Base-by-base conservation (phyloP, 2,888 invertebrate genomes). In the Kuschelorhynchus macadamiae region DNA sequence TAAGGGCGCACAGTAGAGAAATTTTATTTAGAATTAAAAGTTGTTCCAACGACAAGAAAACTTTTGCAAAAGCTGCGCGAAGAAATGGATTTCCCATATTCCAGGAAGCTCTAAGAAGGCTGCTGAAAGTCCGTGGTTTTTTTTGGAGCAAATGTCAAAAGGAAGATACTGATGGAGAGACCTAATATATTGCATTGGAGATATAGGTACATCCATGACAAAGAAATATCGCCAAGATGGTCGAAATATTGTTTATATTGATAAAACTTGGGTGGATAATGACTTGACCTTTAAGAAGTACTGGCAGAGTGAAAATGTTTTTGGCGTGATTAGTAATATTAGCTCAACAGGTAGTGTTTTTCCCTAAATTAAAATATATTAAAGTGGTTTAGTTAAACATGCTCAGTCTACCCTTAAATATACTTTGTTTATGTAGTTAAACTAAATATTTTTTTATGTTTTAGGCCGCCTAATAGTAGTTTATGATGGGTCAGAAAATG, bases 181-280 rank as follows among this genome's bases (percentile, higher is more conserved):
- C 61, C 66, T 11, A 33, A 17, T 17, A 55, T 63, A 21, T 20
- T 63, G 9, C 53, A 44, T 52, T 66, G 60, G 60, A 18, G 60
- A 25, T 52, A 66, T 18, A 53, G 42, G 67, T 67, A 62, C 64
- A 53, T 67, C 7, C 32, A 42, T 52, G 56, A 69, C 57, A 66
- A 67, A 67, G 72, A 71, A 69, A 72, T 72, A 74, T 71, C 62
- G 61, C 1, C 17, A 32, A 52, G 63, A 63, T 16, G 63, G 55
- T 0, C 44, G 63, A 12, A 63, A 36, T 44, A 63, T 63, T 3
- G 12, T 63, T 41, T 63, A 63, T 25, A 41, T 63, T 46, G 67
- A 63, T 66, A 57, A 65, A 59, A 65, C 65, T 0, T 65, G 65
- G 65, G 59, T 65, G n/a, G 65, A 57, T 20, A 59, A 57, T 32